Base-by-base conservation (phyloP, 2,888 invertebrate species). In the Ophioninae sp. region DNA sequence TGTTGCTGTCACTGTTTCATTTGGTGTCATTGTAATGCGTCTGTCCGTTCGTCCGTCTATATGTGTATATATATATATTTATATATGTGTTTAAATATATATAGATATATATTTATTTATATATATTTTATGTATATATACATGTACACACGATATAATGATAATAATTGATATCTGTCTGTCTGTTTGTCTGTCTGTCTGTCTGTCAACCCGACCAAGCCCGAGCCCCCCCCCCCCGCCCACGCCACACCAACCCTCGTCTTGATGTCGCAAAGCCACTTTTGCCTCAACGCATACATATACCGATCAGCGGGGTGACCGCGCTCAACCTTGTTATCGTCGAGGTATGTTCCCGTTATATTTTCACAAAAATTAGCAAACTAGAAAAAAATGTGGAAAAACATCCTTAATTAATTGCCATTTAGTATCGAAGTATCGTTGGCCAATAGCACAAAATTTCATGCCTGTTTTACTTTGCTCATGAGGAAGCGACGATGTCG, bases 21-120 rank as follows among this genome's bases (percentile, higher is more conserved):
- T 84, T 75, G 70, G 41, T 87, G 84, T 88, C 79, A 83, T 81
- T 84, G 79, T 80, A 83, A 80, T 81, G 82, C 84, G 75, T 87
- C 85, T 85, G 80, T 86, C 82, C 86, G 86, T 86, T 80, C 86
- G 87, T 89, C 87, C 89, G 88, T 90, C 87, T 89, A 86, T 88
- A 87, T 87, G 86, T 88, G 84, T 86, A 82, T 87, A 61, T 79
- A 83, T 85, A 59, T 50, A 74, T 61, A 74, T 67, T 59, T 78
- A 77, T 81, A 67, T 68, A 62, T 73, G 67, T 62, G 67, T 79
- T 39, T 70, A 44, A 41, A 62, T 68, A 62, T 88, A 68, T 73
- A 78, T 82, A 74, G 69, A 64, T 69, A 75, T 65, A 72, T 76
- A 30, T 64, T 39, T 69, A 69, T 76, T 20, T 59, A 20, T 7